Evolutionary conservation across 2,888 invertebrate species (phyloP), one percentile per base, ranked within the genome.

Genomic region (Desoria tigrina): DNA sequence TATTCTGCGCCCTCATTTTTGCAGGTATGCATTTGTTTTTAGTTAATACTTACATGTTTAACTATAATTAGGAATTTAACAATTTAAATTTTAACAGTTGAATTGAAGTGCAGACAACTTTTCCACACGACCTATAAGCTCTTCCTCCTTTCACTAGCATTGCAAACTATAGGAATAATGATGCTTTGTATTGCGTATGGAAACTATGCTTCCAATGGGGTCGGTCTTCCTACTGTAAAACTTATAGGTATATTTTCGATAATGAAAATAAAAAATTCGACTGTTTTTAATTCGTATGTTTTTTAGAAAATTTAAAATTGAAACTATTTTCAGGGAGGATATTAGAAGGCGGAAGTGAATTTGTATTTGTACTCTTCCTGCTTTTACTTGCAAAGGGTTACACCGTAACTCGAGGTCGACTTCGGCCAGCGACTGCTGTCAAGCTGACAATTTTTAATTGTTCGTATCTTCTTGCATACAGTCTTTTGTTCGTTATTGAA

Each of bases 121-220:
- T 84, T 94, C 42, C 94, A 95, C 79, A 85, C 90, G 1, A 94
- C 94, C 0, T 95, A 93, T 82, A 92, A 93, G 79, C 80, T 95
- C 77, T 95, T 89, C 78, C 84, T 91, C 42, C 77, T 84, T 2
- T 90, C 93, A 0, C 83, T 90, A 11, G 80, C 86, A 32, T 81
- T 87, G 26, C 91, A 94, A 78, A 85, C 88, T 71, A 77, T 84
- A 4, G 90, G 90, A 1, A 84, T 93, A 0, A 78, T 89, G 50
- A 79, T 90, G 28, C 85, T 88, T 73, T 86, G 86, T 55, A 81
- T 90, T 50, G 87, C 88, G 9, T 90, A 89, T 77, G 84, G 89
- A n/a, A 84, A 86, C 65, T 92, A 90, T 78, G 92, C 92, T 0
- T 80, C 87, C 0, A 86, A 87, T 69, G 95, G 95, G 0, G 76